Conservation (phyloP, 2,888 invertebrate genomes). For the Lasioglossum morio region DNA sequence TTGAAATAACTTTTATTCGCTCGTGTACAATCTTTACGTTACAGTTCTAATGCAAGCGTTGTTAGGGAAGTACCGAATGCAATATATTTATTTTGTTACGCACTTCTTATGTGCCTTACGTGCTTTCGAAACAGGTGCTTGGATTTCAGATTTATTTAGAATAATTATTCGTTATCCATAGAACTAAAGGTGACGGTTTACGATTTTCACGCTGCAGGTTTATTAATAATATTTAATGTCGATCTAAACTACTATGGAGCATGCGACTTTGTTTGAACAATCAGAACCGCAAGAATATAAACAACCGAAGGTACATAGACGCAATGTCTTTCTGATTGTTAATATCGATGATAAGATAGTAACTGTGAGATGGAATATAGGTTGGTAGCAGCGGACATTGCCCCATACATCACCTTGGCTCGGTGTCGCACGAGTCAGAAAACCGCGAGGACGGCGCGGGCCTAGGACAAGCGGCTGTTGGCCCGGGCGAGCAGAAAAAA, state of each 20-base stretch:
- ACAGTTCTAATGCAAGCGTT: constrained; percentile 49
- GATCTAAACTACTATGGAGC: constrained; percentile 19
- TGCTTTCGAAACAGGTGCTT: constrained; percentile 59
- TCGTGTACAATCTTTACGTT: constrained; percentile 47
- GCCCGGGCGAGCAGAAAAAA: too few relatives aligned
- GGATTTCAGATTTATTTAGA: constrained; percentile 31
- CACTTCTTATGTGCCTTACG: constrained; percentile 61
- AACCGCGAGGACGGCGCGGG: too few relatives aligned
- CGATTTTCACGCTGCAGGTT: constrained; percentile 30
- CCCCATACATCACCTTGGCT: too few relatives aligned
- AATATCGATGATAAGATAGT: neutral
- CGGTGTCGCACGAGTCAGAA: too few relatives aligned
- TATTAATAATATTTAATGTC: constrained; percentile 47
- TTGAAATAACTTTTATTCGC: constrained; percentile 57
- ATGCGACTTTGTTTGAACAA: constrained; percentile 33
- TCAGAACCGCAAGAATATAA: constrained; percentile 31
- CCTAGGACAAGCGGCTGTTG: too few relatives aligned
- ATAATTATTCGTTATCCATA: constrained; percentile 37
- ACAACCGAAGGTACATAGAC: constrained; percentile 30
- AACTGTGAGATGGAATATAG: too few relatives aligned
- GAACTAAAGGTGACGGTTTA: constrained; percentile 29
- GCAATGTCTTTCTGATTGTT: constrained; percentile 27
- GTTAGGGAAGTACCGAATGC: constrained; percentile 49
- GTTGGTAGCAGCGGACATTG: too few relatives aligned
- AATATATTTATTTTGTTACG: constrained; percentile 56